These are phyloP conservation scores for Eupithecia centaureata DNA, from an alignment of 2,888 invertebrate species.

Conservation along the genomic window DNA sequence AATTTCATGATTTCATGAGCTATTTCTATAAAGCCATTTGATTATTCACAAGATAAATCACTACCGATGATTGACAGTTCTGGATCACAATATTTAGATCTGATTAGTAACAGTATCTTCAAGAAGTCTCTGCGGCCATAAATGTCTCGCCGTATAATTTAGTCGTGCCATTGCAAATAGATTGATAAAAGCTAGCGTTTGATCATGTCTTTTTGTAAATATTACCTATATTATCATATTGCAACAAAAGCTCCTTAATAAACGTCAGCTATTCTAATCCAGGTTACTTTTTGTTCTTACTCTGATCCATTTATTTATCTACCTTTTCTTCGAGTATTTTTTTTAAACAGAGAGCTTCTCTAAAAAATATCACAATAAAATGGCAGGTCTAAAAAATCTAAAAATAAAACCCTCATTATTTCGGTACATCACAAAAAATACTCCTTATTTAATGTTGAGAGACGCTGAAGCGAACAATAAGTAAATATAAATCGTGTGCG, in stretches of 20 bases:
- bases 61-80: constrained; percentile 27
- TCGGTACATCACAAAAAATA: constrained; percentile 9
- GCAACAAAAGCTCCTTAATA: too few relatives aligned
- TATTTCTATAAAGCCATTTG: background rate
- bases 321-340: background rate
- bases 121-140: constrained; percentile 21
- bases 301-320: background rate
- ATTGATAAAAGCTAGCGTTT: background rate
- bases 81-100: constrained; percentile 26
- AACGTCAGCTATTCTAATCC: too few relatives aligned
- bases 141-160: constrained; percentile 5
- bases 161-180: background rate
- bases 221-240: background rate
- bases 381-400: background rate
- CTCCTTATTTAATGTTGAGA: constrained; percentile 27
- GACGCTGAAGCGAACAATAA: constrained; percentile 39
- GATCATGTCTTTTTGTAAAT: too few relatives aligned
- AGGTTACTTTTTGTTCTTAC: too few relatives aligned
- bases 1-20: background rate
- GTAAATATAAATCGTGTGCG: constrained; percentile 56
- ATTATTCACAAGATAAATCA: constrained; percentile 2
- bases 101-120: constrained; percentile 27
- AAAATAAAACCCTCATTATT: constrained; percentile 3
- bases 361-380: background rate
- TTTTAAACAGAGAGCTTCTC: background rate